Percentiles rank a stretch among this genome's conserved stretches.
These are phyloP conservation scores for Perithous albicinctus DNA, from an alignment of 2,888 invertebrate species.

Conservation along the genomic window DNA sequence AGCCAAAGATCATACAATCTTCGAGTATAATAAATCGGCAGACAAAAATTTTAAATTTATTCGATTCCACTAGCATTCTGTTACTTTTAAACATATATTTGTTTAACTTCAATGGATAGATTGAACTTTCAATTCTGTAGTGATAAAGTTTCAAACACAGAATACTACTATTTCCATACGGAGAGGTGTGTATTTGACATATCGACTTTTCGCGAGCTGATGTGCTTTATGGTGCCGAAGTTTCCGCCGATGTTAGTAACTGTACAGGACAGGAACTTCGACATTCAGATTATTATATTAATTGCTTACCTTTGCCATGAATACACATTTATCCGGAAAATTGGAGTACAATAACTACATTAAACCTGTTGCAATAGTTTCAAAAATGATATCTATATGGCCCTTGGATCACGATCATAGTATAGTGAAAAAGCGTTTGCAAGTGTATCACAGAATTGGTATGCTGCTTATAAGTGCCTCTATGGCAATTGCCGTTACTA, in stretches of 20 bases:
- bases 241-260: not conserved
- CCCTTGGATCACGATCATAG: slow-evolving; percentile 67
- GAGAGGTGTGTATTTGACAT: slow-evolving; percentile 35
- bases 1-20: not conserved
- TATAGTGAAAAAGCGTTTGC: slow-evolving; percentile 41
- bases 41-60: not conserved
- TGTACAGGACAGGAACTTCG: not conserved
- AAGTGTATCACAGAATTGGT: slow-evolving; percentile 63
- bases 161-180: slow-evolving; percentile 64
- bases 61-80: not conserved
- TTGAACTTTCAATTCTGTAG: no score
- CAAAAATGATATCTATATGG: slow-evolving; percentile 74
- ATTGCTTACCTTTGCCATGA: slow-evolving; percentile 23
- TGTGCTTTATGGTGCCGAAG: not conserved
- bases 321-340: slow-evolving; percentile 18
- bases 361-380: slow-evolving; percentile 69
- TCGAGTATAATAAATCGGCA: not conserved
- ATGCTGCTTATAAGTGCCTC: slow-evolving; percentile 66
- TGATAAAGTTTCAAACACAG: slow-evolving; percentile 70
- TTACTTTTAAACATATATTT: no score
- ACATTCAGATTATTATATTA: not conserved
- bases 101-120: no score
- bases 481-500: slow-evolving; percentile 62
- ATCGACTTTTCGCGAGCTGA: slow-evolving; percentile 54
- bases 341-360: slow-evolving; percentile 74